These are phyloP conservation scores for Zapornia atra DNA, from an alignment of 2,113 vertebrate species.

Conservation along the genomic window DNA sequence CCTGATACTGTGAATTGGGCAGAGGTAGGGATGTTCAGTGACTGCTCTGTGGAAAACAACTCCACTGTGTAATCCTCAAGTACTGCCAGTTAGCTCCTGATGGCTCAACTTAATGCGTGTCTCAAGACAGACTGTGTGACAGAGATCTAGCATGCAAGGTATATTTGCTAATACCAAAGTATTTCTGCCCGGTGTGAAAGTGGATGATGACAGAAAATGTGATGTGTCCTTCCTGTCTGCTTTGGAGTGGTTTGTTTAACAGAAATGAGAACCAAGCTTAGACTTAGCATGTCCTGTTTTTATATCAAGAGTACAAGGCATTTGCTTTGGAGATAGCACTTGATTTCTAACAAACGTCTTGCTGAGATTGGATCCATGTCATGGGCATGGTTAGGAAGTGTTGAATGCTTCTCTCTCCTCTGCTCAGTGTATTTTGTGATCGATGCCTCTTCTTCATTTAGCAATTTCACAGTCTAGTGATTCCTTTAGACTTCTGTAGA, in stretches of 20 bases:
- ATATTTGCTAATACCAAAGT: neutral
- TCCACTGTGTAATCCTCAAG: neutral
- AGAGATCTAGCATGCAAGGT: neutral
- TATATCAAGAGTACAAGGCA: neutral
- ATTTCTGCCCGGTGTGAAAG: neutral
- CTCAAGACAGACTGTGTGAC: neutral
- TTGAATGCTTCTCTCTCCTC: neutral
- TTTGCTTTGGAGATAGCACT: neutral
- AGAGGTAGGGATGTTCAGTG: neutral
- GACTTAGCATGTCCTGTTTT: neutral
- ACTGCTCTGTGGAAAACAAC: neutral
- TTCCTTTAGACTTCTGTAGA: slow-evolving; percentile 28
- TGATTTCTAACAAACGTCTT: slow-evolving; percentile 9
- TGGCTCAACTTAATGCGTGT: neutral
- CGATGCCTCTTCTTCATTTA: neutral
- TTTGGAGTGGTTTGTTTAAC: neutral
- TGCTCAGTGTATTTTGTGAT: neutral
- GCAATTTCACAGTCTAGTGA: slow-evolving; percentile 15
- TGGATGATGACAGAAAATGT: neutral
- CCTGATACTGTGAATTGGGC: neutral
- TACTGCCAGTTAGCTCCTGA: neutral
- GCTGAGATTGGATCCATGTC: neutral
- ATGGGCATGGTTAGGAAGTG: neutral
- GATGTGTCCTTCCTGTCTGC: neutral
- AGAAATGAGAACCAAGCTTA: neutral